Evolutionary conservation across 2,888 invertebrate species (phyloP).

Genomic region (Drosophila neotestacea): DNA sequence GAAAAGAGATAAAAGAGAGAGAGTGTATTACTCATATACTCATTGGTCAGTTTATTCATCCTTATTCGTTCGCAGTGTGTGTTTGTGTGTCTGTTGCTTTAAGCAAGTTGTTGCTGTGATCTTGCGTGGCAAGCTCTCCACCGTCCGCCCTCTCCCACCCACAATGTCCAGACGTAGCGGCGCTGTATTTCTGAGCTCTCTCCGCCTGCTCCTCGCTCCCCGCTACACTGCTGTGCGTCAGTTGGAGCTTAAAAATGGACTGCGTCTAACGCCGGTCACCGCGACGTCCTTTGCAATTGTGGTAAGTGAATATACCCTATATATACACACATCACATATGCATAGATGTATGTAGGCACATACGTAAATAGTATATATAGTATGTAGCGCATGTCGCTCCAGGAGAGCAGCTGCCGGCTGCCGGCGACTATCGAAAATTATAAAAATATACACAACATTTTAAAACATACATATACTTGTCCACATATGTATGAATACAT

Average conservation of each 20-base stretch:
- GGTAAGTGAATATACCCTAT: conserved; percentile 61
- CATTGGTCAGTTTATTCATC: conserved; percentile 13
- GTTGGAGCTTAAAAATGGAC: conserved; percentile 73
- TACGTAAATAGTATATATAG: no score
- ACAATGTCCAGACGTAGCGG: conserved; percentile 60
- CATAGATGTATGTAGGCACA: not conserved
- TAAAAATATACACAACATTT: conserved; percentile 57
- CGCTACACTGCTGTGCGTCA: conserved; percentile 83
- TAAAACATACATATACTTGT: conserved; percentile 5
- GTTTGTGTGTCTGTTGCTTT: conserved; percentile 10
- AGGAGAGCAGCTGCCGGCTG: conserved; percentile 51
- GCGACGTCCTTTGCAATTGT: conserved; percentile 58
- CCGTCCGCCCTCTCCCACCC: conserved; percentile 10
- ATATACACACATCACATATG: not conserved
- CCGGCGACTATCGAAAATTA: conserved; percentile 46
- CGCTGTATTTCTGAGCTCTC: conserved; percentile 87
- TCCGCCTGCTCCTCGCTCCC: conserved; percentile 87
- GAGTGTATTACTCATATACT: conserved; percentile 6
- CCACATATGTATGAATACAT: conserved; percentile 10
- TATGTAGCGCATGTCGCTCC: conserved; percentile 48
- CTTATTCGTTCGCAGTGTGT: conserved; percentile 3
- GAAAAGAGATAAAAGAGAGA: not conserved
- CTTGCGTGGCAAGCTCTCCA: conserved; percentile 28
- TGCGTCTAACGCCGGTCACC: conserved; percentile 80
- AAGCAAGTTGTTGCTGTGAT: conserved; percentile 40